Base-by-base conservation (phyloP, 2,888 invertebrate genomes). In the Oligia latruncula region DNA sequence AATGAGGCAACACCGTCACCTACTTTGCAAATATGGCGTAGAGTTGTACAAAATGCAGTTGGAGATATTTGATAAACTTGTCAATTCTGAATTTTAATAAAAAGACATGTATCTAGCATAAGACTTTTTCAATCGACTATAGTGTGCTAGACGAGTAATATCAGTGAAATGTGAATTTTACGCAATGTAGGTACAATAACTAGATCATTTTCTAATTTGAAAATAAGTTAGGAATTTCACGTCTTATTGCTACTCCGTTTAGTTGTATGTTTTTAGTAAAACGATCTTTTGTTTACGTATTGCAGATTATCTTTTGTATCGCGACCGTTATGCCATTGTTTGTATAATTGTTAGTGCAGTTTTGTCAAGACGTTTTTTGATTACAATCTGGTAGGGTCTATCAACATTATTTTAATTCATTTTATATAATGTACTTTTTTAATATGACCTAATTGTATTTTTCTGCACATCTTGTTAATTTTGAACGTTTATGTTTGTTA, bases 1-100 rank as follows among this genome's bases (percentile, higher is more conserved):
- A 29, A 9, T 20, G 49, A 92, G 92, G 94, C 92, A 95, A 91
- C 93, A 92, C 90, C 78, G 4, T 77, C 80, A 87, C 79, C 87
- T 92, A 91, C 89, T 91, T 93, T 91, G 94, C 95, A 95, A 96
- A 96, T 95, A 96, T 96, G 96, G 96, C 96, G 96, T 95, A 96
- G 92, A 92, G 93, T 94, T 93, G 93, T 93, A 93, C 94, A 94
- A 95, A 94, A 95, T 95, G 96, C 95, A 95, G 95, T 95, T 93
- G 92, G 92, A 93, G 93, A 91, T 93, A 92, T 93, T 94, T 95
- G 94, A 89, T 94, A 90, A 85, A 94, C 91, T 93, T 95, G 95
- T 95, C 95, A 95, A 94, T 94, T 95, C 93, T 87, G 92, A 94
- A 92, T 92, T 94, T 93, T 93, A 92, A 79, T 92, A 87, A 91